A percentile compares a stretch with the other conserved stretches of the same genome.
phyloP scores from a whole-genome alignment of 2,888 invertebrate species.

The Amphipyra tragopoginis region DNA sequence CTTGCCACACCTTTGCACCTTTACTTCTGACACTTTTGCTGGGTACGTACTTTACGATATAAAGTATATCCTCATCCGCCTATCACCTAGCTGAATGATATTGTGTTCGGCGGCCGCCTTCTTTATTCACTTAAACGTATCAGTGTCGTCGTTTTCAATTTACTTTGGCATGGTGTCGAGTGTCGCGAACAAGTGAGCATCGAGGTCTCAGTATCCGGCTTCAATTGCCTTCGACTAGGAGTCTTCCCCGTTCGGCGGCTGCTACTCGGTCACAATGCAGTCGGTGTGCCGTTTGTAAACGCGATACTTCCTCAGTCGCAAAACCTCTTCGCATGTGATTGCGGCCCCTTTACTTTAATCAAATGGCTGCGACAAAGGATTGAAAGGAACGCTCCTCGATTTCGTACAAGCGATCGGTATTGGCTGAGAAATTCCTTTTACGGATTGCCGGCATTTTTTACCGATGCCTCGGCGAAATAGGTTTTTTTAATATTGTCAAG shows the following conservation, averaged over 20 bases:
- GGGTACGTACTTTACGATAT: conserved; percentile 30
- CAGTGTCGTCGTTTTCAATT: conserved; percentile 75
- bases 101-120: conserved; percentile 59
- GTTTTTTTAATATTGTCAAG: conserved; percentile 62
- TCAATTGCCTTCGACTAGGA: conserved; percentile 80
- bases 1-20: conserved; percentile 63
- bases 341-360: conserved; percentile 88
- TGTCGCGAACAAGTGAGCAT: conserved; percentile 76
- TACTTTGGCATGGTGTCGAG: conserved; percentile 71
- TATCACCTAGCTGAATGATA: conserved; percentile 50
- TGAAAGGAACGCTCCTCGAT: conserved; percentile 86
- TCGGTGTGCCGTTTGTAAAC: conserved; percentile 87
- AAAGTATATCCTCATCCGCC: conserved; percentile 60
- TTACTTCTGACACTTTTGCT: conserved; percentile 60
- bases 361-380: conserved; percentile 88
- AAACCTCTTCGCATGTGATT: conserved; percentile 85
- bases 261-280: conserved; percentile 77
- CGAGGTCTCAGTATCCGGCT: conserved; percentile 74
- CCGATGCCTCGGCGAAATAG: conserved; percentile 66
- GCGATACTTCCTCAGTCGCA: conserved; percentile 88
- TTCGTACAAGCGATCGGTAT: conserved; percentile 85
- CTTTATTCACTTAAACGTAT: conserved; percentile 72
- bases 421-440: conserved; percentile 82
- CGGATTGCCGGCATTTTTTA: conserved; percentile 81
- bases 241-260: conserved; percentile 60